These are phyloP conservation scores for Hippocampus barbouri DNA, from an alignment of 2,113 vertebrate genomes.

Conservation along the genomic window DNA sequence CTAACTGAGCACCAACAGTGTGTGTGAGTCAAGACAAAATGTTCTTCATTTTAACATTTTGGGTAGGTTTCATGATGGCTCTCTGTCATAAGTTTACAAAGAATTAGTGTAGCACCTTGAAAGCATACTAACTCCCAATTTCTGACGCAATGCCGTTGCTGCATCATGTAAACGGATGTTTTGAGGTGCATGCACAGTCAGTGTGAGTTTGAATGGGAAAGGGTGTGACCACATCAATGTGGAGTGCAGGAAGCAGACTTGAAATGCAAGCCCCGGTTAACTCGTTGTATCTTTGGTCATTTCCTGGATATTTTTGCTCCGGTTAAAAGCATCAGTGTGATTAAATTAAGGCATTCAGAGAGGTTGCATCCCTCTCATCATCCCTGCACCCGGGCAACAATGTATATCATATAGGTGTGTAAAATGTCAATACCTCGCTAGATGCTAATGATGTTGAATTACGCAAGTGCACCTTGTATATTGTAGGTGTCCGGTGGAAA, in stretches of 20 bases:
- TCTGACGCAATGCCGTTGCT: neutral
- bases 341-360: neutral
- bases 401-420: neutral
- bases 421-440: neutral
- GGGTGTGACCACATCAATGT: neutral
- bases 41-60: no score
- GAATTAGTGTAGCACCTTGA: neutral
- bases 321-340: constrained; percentile 14
- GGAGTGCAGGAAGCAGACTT: constrained; percentile 13
- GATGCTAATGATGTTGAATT: no score
- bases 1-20: no score
- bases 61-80: no score
- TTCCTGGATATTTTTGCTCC: constrained; percentile 22
- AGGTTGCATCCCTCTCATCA: neutral
- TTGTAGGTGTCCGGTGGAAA: no score
- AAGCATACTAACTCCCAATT: neutral
- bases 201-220: neutral
- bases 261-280: constrained; percentile 7
- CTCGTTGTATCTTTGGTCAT: constrained; percentile 16
- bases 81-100: neutral
- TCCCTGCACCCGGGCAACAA: neutral
- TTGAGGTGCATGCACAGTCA: neutral
- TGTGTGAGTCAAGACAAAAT: no score
- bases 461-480: no score
- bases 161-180: constrained; percentile 10